These are phyloP conservation scores for Alligator mississippiensis DNA, from an alignment of 2,113 vertebrate genomes.

Conservation along the genomic window DNA sequence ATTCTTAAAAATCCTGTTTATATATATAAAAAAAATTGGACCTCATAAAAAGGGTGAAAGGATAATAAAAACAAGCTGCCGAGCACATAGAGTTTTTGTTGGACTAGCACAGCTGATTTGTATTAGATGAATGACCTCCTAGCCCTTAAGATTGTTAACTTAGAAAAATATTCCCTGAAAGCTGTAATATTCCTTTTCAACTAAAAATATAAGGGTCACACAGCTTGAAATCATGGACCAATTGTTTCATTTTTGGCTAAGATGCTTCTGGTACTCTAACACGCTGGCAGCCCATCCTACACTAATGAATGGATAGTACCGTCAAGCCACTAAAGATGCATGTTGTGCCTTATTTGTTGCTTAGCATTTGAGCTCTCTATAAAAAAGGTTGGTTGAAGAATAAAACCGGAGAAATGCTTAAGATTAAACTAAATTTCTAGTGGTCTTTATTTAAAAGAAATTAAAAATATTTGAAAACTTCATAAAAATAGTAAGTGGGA, in stretches of 20 bases:
- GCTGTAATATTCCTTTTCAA: constrained; percentile 83
- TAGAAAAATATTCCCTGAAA: constrained; percentile 87
- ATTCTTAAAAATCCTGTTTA: constrained; percentile 86
- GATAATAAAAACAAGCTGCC: constrained; percentile 86
- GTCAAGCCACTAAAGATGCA: neutral
- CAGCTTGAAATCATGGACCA: constrained; percentile 67
- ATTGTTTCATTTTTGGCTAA: constrained; percentile 69
- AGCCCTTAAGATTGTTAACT: constrained; percentile 85
- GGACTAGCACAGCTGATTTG: constrained; percentile 81
- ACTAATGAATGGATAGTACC: neutral
- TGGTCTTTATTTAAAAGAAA: rapidly evolving
- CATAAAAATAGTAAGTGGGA: neutral
- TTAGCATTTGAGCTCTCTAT: neutral
- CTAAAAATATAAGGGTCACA: constrained; percentile 73
- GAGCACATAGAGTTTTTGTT: constrained; percentile 84
- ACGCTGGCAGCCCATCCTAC: neutral
- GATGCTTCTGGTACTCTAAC: constrained; percentile 17
- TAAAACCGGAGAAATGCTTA: rapidly evolving
- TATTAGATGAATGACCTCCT: constrained; percentile 85
- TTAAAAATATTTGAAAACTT: neutral
- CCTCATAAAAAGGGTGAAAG: constrained; percentile 85
- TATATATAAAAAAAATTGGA: constrained; percentile 81
- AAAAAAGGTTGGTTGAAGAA: rapidly evolving
- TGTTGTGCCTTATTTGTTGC: neutral
- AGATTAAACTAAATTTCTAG: rapidly evolving